These are phyloP conservation scores for Drosophila leontia DNA, from an alignment of 1,140 invertebrate species.

Conservation along the genomic window DNA sequence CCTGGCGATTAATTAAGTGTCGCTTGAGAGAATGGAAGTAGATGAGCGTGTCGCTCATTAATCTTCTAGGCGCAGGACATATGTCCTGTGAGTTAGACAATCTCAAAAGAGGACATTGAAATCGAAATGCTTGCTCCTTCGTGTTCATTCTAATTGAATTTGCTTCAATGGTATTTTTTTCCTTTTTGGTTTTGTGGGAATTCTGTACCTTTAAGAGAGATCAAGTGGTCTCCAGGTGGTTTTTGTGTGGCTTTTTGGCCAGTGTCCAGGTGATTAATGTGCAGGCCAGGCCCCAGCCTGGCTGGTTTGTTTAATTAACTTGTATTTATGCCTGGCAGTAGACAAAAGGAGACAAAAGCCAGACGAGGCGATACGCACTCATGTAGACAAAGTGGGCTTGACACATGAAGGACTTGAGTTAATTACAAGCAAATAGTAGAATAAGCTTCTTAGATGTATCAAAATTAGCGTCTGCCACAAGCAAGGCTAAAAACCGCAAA, in stretches of 20 bases:
- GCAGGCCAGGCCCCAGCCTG: conserved; percentile 33
- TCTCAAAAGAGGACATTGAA: conserved; percentile 44
- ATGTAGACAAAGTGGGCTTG: background rate
- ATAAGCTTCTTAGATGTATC: conserved; percentile 10
- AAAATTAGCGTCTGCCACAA: background rate
- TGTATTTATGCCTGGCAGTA: conserved; percentile 43
- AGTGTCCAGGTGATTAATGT: conserved; percentile 78
- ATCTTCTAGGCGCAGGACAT: conserved; percentile 63
- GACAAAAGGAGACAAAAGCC: conserved; percentile 28
- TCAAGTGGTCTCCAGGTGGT: conserved; percentile 31
- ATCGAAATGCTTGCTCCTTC: conserved; percentile 31
- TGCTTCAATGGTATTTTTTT: conserved; percentile 20
- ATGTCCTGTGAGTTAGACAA: conserved; percentile 40
- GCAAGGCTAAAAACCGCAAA: conserved; percentile 8
- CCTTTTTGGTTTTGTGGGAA: background rate
- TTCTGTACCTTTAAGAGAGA: conserved; percentile 22
- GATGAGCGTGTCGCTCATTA: conserved; percentile 77
- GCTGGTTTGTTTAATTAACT: conserved; percentile 74
- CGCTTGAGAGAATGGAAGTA: conserved; percentile 66
- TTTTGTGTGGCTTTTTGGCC: conserved; percentile 34
- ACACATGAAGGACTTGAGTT: conserved; percentile 2
- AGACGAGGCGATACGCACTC: background rate
- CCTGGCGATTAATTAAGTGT: conserved; percentile 67
- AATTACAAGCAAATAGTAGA: conserved; percentile 2
- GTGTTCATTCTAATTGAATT: conserved; percentile 72